Base-by-base conservation (phyloP, 2,113 vertebrate species). In the Aegotheles bennettii region DNA sequence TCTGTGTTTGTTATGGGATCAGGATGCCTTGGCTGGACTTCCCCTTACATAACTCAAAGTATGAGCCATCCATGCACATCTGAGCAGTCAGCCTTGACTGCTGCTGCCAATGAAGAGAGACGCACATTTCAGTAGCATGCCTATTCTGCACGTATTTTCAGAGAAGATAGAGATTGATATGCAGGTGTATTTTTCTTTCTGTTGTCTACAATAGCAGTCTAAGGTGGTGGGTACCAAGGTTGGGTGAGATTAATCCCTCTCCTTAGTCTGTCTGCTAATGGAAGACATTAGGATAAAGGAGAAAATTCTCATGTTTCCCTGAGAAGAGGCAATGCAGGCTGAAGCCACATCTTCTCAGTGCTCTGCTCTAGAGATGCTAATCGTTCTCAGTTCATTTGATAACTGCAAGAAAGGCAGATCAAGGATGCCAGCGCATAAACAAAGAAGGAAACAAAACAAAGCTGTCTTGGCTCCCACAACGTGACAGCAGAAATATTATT, bases 381-480 rank as follows among this genome's bases (percentile, higher is more conserved):
- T 25, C 24, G 28, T 50, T 91, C 63, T 80, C 15, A 31, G 50
- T 88, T 92, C 4, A 33, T 63, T 80, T 59, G 38, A 11, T 59
- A 74, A 43, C 50, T 47, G 20, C 31, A 65, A 42, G 71, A 74
- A 88, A 65, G 68, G 26, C 54, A 84, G 59, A 86, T 73, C 29
- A 76, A 53, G 25, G 42, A 20, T 89, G 69, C 63, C 65, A 87
- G 65, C 0, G 1, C 26, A 74, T 40, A 88, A 87, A 89, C 61
- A 65, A 76, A 81, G 81, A 77, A 76, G 42, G 16, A 92, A 93
- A 87, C 43, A 85, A 95, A 88, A 43, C 47, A 83, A 89, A 79
- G 45, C 69, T 74, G 26, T 65, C n/a, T 79, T 94, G 73, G 51
- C 67, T 92, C 35, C 51, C 25, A 69, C 51, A 10, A n/a, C 33